Percentiles rank a stretch among this genome's conserved stretches.
These are phyloP conservation scores for Styela plicata DNA, from an alignment of 23 tunicate genomes.

Conservation along the genomic window DNA sequence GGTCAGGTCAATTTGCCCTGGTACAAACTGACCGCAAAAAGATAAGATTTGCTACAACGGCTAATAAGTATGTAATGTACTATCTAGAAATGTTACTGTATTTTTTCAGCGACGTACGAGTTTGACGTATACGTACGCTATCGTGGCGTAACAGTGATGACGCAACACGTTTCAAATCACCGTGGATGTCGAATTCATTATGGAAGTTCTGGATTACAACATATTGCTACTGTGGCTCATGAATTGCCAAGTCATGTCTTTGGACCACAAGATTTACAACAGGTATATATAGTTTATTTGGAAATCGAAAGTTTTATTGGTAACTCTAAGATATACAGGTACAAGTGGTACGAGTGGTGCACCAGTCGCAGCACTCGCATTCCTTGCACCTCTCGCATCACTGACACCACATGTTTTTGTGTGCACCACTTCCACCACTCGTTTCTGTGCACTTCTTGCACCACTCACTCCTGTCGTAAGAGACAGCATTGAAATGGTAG, in stretches of 20 bases:
- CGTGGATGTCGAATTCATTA: conserved; percentile 66
- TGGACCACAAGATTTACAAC: conserved; percentile 65
- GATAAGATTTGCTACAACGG: background rate
- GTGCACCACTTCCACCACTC: too few relatives aligned
- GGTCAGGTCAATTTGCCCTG: too few relatives aligned
- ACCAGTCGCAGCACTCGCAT: too few relatives aligned
- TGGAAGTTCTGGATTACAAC: conserved; percentile 74
- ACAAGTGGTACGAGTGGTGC: too few relatives aligned
- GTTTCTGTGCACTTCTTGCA: too few relatives aligned
- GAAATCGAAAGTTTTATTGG: too few relatives aligned
- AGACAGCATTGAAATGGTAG: too few relatives aligned
- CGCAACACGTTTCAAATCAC: conserved; percentile 49
- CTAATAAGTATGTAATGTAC: background rate
- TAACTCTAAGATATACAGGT: too few relatives aligned
- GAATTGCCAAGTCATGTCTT: conserved; percentile 72
- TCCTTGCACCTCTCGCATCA: too few relatives aligned
- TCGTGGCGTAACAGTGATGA: conserved; percentile 55
- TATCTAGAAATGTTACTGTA: background rate
- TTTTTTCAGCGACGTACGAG: conserved; percentile 35
- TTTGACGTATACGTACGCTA: conserved; percentile 75
- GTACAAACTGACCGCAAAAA: background rate
- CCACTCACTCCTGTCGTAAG: too few relatives aligned
- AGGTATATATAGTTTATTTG: conserved; percentile 48
- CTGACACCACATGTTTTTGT: too few relatives aligned
- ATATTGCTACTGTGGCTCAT: conserved; percentile 63